Evolutionary conservation across 2,113 vertebrate species (phyloP).

Genomic region (Natator depressus): DNA sequence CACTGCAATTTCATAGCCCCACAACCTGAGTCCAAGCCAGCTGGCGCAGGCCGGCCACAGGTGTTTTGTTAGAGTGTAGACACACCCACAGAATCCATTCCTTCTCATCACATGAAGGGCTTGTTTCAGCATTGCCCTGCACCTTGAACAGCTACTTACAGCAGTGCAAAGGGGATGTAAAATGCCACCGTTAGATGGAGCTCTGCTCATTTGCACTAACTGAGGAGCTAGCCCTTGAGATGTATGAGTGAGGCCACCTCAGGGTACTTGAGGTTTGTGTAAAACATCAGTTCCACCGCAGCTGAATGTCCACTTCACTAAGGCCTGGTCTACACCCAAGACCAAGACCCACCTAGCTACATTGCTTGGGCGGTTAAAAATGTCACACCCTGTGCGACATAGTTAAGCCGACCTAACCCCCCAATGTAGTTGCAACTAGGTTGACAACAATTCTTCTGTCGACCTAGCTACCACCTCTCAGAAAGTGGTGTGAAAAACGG

Average conservation of each 20-base stretch:
- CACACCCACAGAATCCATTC: not conserved
- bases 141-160: not conserved
- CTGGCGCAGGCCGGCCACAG: rapidly evolving
- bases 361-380: not conserved
- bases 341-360: not conserved
- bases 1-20: not conserved
- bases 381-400: not conserved
- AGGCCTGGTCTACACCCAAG: not conserved
- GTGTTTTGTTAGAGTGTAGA: not conserved
- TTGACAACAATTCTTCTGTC: not conserved
- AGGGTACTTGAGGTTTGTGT: not conserved
- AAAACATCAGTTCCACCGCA: not conserved
- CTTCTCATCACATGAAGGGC: not conserved
- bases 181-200: rapidly evolving
- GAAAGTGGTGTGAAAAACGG: not conserved
- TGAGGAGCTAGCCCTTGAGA: not conserved
- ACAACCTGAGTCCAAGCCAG: not conserved
- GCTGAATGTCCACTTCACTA: not conserved
- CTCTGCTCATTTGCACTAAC: rapidly evolving
- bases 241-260: not conserved
- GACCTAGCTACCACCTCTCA: not conserved
- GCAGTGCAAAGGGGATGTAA: rapidly evolving
- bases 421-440: not conserved
- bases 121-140: not conserved
- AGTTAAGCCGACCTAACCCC: not conserved